A percentile compares a stretch with the other conserved stretches of the same genome.
These are phyloP conservation scores for Noctua pronuba DNA, from an alignment of 2,888 invertebrate genomes.

Conservation along the genomic window DNA sequence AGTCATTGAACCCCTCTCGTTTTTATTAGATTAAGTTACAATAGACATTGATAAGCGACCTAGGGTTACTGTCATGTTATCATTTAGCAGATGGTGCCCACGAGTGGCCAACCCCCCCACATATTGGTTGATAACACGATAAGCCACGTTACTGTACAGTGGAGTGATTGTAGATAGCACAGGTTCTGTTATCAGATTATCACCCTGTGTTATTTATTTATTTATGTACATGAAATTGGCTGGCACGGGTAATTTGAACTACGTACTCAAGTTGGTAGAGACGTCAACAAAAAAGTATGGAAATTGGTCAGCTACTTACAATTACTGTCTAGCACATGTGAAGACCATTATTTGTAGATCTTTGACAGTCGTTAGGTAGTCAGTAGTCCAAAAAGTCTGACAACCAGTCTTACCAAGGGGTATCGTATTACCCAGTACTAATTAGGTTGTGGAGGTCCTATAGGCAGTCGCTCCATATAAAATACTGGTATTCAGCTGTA, in stretches of 20 bases:
- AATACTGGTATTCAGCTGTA: no score
- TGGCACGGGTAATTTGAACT: neutral
- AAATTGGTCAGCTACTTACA: no score
- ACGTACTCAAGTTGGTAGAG: neutral
- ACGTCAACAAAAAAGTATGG: neutral
- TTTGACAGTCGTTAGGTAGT: no score
- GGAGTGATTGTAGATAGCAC: conserved; percentile 49
- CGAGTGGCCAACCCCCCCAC: conserved; percentile 37
- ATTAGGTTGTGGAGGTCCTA: no score
- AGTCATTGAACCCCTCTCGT: neutral
- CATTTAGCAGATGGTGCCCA: conserved; percentile 45
- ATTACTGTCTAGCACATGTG: no score
- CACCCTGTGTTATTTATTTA: conserved; percentile 4
- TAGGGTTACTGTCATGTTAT: conserved; percentile 26
- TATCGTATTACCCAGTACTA: no score
- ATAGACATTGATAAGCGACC: conserved; percentile 32
- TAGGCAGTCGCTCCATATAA: no score
- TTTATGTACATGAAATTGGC: neutral
- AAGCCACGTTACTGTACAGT: conserved; percentile 42
- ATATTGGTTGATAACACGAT: conserved; percentile 42
- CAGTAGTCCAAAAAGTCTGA: no score
- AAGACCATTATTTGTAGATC: no score
- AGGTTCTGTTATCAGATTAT: conserved; percentile 13
- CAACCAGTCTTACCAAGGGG: no score
- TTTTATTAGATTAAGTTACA: conserved; percentile 32